Percentiles rank a stretch among this genome's conserved stretches.
These are phyloP conservation scores for Oncorhynchus kisutch DNA, from an alignment of 2,113 vertebrate genomes.

Conservation along the genomic window DNA sequence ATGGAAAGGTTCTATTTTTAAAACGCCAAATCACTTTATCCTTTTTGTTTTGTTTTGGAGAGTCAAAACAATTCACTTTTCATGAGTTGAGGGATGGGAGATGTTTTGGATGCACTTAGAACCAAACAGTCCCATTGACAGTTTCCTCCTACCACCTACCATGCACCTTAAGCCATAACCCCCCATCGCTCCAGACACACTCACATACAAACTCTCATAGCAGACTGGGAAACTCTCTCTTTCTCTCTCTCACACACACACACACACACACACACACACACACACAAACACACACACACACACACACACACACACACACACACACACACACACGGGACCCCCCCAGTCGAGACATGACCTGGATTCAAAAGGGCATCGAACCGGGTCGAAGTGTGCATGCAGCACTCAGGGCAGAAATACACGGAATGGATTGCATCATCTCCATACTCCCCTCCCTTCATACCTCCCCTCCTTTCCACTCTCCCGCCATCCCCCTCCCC, in stretches of 20 bases:
- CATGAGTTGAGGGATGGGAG: too few species aligned
- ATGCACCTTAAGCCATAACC: too few species aligned
- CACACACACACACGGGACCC: not conserved
- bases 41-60: not conserved
- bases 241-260: not conserved
- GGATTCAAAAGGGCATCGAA: conserved; percentile 47
- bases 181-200: too few species aligned
- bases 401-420: conserved; percentile 37
- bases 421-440: conserved; percentile 30
- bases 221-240: not conserved
- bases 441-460: conserved; percentile 14
- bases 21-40: too few species aligned
- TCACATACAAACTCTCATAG: too few species aligned
- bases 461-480: not conserved
- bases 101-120: conserved; percentile 10
- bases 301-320: not conserved
- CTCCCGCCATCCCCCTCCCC: conserved; percentile 5
- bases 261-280: not conserved
- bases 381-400: conserved; percentile 37
- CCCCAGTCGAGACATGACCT: conserved; percentile 10
- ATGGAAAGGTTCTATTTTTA: too few species aligned
- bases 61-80: not conserved
- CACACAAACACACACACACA: not conserved
- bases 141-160: conserved; percentile 14
- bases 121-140: conserved; percentile 10